Base-by-base conservation (phyloP, 2,113 vertebrate species). In the Plecturocebus donacophilus region DNA sequence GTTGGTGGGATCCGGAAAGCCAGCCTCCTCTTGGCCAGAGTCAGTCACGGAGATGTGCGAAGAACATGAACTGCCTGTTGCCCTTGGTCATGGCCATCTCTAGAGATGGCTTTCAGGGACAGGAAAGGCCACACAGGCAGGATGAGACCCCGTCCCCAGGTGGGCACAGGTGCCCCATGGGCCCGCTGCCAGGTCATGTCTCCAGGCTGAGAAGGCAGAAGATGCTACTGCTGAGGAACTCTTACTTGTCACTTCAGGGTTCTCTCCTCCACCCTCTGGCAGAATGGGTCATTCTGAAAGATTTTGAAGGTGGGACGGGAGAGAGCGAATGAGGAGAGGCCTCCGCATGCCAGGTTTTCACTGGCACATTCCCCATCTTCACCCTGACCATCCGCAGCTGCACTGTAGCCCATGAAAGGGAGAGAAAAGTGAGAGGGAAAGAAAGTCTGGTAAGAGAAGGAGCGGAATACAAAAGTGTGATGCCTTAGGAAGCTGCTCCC, bases 401-500 rank as follows among this genome's bases (percentile, higher is more conserved):
- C n/a, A 56, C 17, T 40, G 27, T 30, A 56, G 32, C 7, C 7
- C 54, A 27, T 66, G 27, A n/a, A 75, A 58, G 12, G 66, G 21
- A 23, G 13, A 38, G 40, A 30, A 58, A 35, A 61, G 17, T n/a
- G 5, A 66, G 75, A 58, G 40, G 30, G 35, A 54, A 38, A 42
- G 66, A 52, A 30, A 27, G 21, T 38, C 54, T 21, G 45, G 21
- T 79, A 45, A 70, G 79, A 45, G 30, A 19, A 12, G 19, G 32
- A 49, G 30, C 25, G 8, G 6, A 10, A 45, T 5, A 49, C 25
- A 2, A 42, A 56, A 16, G 35, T 0, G 5, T 6, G 56, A 58
- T 19, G 8, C n/a, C 1, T n/a, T 0, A 8, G 45, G 35, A 70
- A 20, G 25, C 47, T 2, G 4, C 3, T 0, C 40, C 42, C 23